Conservation (phyloP, 2,113 vertebrate species). For the Leiothrix lutea region DNA sequence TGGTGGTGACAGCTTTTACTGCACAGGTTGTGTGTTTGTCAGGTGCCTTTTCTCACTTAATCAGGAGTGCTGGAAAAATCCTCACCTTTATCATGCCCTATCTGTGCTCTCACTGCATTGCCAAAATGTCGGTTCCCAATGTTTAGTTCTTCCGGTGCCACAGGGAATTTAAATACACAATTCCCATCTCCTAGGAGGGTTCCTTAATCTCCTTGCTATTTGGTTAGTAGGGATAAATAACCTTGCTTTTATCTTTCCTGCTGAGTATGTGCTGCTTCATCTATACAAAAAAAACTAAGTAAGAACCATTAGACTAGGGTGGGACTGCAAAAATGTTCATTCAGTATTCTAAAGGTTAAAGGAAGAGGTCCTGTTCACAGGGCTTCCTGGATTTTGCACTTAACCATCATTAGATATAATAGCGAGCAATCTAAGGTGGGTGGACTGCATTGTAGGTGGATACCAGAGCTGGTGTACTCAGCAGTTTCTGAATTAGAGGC, state of each 20-base stretch:
- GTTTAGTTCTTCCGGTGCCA: neutral
- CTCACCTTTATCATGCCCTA: neutral
- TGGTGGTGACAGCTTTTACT: neutral
- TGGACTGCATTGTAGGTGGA: neutral
- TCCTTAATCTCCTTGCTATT: neutral
- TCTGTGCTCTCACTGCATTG: neutral
- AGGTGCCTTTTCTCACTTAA: neutral
- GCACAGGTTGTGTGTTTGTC: neutral
- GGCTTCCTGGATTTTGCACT: neutral
- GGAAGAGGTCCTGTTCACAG: neutral
- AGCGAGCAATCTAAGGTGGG: neutral
- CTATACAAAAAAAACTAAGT: neutral
- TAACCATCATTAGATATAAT: neutral
- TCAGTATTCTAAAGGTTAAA: neutral
- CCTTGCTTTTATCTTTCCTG: neutral
- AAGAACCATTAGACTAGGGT: neutral
- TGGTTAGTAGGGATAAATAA: neutral
- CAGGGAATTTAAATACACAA: neutral
- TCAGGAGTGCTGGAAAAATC: neutral
- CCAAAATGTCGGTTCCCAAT: neutral
- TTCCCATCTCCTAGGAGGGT: neutral
- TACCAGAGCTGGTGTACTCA: neutral
- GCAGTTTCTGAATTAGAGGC: neutral
- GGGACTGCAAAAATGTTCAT: neutral
- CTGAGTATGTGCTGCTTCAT: neutral